Evolutionary conservation across 2,797 vertebrate species (phyloP).

Genomic region (Brachyalestes nurse): DNA sequence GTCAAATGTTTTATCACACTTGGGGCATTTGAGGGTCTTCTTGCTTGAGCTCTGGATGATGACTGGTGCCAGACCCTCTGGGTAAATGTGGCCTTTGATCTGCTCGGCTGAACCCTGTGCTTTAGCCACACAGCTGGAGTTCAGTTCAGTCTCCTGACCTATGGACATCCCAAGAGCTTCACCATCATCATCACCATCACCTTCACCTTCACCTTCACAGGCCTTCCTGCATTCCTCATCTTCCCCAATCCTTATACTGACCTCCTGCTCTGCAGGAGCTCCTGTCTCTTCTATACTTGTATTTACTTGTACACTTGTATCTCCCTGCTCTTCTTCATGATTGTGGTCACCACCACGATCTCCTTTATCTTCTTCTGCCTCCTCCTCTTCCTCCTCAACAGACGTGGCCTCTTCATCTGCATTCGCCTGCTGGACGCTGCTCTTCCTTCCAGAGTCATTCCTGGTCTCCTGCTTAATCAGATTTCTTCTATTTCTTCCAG

Average conservation of each 20-base stretch:
- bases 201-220: constrained; percentile 50
- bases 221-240: constrained; percentile 75
- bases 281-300: constrained; percentile 58
- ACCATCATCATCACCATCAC: constrained; percentile 45
- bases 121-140: constrained; percentile 71
- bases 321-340: constrained; percentile 63
- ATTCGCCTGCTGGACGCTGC: constrained; percentile 58
- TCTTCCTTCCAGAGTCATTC: constrained; percentile 64
- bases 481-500: constrained; percentile 83
- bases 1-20: constrained; percentile 96
- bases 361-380: constrained; percentile 69
- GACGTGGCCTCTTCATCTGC: constrained; percentile 14
- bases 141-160: constrained; percentile 69
- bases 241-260: constrained; percentile 54
- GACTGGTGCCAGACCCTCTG: constrained; percentile 87
- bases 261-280: constrained; percentile 72
- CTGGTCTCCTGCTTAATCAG: constrained; percentile 75
- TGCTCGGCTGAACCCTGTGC: constrained; percentile 61
- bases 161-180: constrained; percentile 62
- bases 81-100: constrained; percentile 73
- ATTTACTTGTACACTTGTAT: background rate
- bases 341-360: constrained; percentile 73
- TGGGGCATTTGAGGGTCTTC: constrained; percentile 92
- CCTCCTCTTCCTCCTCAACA: constrained; percentile 71
- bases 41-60: constrained; percentile 87